Evolutionary conservation across 2,113 vertebrate genomes (phyloP), one percentile per base, ranked within the genome.

Genomic region (Pungitius pungitius): DNA sequence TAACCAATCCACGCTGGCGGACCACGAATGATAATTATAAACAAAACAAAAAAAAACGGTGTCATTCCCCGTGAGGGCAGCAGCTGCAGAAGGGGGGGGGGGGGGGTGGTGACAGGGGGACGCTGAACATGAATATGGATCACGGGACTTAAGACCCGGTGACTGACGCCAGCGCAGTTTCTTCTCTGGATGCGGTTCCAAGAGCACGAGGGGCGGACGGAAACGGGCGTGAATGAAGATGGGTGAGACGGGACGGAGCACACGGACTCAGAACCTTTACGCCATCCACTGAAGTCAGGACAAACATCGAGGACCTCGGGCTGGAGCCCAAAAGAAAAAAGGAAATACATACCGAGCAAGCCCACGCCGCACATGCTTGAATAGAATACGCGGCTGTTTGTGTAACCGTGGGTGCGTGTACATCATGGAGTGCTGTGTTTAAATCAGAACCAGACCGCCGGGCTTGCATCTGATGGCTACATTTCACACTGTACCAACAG

Each of bases 71-170:
- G 35, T 27, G 74, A 89, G 85, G 76, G 55, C 74, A 81, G 88
- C 79, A 83, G 81, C 88, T 86, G 88, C 88, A 69, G 78, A 77
- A 5, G 30, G 30, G 3, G 30, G 6, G 3, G 30, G 30, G 30
- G 30, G 30, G 33, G 33, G 33, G 30, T 30, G 87, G 67, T 75
- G 86, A 89, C 78, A 85, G 77, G 85, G 85, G 68, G 47, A 72
- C 67, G 81, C 81, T 69, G 71, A 81, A 75, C 85, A 89, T 87
- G 83, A 91, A 91, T 91, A 90, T 86, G 87, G 85, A 89, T 87
- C 85, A 78, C 78, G 77, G 73, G 82, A 81, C 83, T 77, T 26
- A 54, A 85, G 78, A 83, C 73, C 66, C 72, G 75, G 61, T 64
- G 78, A 75, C 74, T 72, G 78, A 81, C 55, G 74, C 85, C 77